These are phyloP conservation scores for Trichogramma dendrolimi DNA, from an alignment of 2,888 invertebrate species.

Conservation along the genomic window DNA sequence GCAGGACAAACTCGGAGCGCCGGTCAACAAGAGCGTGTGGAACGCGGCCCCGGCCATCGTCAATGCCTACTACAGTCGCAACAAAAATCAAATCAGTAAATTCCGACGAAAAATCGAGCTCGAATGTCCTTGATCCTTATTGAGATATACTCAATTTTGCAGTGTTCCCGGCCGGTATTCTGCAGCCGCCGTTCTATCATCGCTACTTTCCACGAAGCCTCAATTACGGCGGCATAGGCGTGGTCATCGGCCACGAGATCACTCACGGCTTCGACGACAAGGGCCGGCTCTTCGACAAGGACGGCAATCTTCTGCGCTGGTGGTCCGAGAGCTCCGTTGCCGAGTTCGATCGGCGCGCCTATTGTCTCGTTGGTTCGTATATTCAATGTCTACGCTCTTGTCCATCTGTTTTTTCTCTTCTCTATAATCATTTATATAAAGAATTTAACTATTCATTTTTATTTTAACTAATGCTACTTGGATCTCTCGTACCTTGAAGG, in stretches of 20 bases:
- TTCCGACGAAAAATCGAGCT: constrained; percentile 11
- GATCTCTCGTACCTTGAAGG: no score
- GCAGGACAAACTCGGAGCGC: constrained; percentile 64
- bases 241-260: constrained; percentile 89
- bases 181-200: constrained; percentile 93
- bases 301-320: constrained; percentile 87
- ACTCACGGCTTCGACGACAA: constrained; percentile 90
- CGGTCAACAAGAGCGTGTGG: constrained; percentile 78
- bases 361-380: constrained; percentile 65
- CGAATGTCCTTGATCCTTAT: neutral
- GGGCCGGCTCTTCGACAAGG: constrained; percentile 86
- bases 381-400: neutral
- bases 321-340: constrained; percentile 74
- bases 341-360: constrained; percentile 70
- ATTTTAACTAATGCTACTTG: no score
- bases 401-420: neutral
- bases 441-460: neutral
- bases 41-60: constrained; percentile 85
- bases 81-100: constrained; percentile 86
- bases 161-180: constrained; percentile 90
- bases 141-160: neutral
- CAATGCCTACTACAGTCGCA: constrained; percentile 92
- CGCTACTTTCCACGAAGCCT: constrained; percentile 74
- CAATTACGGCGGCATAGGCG: constrained; percentile 86
- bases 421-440: neutral